Conservation (phyloP, 2,113 vertebrate genomes). For the Tor tambroides region DNA sequence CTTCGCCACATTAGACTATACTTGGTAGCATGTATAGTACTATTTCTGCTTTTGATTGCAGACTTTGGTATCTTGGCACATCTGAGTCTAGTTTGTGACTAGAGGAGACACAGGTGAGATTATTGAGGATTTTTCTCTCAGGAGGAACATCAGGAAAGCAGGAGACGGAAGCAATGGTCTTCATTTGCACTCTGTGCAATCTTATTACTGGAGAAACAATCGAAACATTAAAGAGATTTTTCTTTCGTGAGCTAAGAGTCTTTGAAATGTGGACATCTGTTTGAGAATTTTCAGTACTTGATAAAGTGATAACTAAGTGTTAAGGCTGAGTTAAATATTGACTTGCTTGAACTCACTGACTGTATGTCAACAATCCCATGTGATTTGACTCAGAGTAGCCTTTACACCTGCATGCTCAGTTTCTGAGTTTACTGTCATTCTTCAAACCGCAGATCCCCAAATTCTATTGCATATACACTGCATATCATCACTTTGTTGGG, state of each 20-base stretch:
- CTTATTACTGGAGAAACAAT: background rate
- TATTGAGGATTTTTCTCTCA: no score
- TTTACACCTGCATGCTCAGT: background rate
- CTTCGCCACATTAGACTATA: no score
- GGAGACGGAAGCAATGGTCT: background rate
- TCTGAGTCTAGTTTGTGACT: no score
- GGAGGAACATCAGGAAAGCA: background rate
- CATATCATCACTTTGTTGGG: background rate
- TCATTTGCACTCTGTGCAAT: background rate
- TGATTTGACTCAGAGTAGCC: background rate
- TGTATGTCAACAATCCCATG: constrained; percentile 2
- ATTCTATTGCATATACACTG: background rate
- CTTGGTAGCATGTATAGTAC: no score
- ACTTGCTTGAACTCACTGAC: background rate
- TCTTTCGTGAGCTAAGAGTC: background rate
- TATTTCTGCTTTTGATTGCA: no score
- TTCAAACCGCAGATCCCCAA: background rate
- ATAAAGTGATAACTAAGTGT: background rate
- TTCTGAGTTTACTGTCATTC: background rate
- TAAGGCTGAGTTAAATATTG: background rate
- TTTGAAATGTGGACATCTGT: background rate
- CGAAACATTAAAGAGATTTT: background rate
- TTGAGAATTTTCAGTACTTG: background rate
- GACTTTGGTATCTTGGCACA: no score
- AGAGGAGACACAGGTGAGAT: no score